These are phyloP conservation scores for Solenopsis invicta DNA, from an alignment of 1,140 invertebrate genomes.

Conservation along the genomic window DNA sequence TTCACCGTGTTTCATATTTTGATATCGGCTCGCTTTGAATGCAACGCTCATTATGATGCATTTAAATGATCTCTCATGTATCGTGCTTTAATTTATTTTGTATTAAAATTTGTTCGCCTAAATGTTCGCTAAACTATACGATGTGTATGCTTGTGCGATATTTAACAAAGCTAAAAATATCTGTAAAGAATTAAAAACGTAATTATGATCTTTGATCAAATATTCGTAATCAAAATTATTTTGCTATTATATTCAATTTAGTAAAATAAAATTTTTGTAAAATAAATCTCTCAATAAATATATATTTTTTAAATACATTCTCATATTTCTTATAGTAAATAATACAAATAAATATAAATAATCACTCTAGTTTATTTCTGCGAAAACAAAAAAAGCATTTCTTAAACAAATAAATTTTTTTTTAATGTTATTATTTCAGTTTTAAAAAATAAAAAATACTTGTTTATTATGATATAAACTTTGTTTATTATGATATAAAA, in stretches of 20 bases:
- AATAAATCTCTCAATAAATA: slow-evolving; percentile 7
- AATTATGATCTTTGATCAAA: background rate
- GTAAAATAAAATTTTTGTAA: background rate
- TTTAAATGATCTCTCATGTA: slow-evolving; percentile 10
- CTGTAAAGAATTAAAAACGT: background rate
- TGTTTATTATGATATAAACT: no score
- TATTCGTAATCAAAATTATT: background rate
- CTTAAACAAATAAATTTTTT: background rate
- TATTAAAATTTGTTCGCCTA: background rate
- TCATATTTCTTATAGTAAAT: background rate
- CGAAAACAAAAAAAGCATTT: background rate
- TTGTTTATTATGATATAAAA: background rate
- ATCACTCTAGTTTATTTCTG: background rate
- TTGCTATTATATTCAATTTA: background rate
- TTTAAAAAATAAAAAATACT: background rate
- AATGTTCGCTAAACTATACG: slow-evolving; percentile 7
- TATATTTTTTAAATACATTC: background rate
- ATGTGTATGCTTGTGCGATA: background rate
- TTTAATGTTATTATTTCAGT: background rate
- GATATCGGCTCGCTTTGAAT: slow-evolving; percentile 14
- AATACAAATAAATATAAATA: background rate
- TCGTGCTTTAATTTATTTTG: slow-evolving; percentile 24
- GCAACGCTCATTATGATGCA: background rate
- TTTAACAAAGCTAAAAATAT: slow-evolving; percentile 9
- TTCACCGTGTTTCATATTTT: slow-evolving; percentile 5